Base-by-base conservation (phyloP, 92 coral and sea anemone genomes). In the Pocillopora grandis region DNA sequence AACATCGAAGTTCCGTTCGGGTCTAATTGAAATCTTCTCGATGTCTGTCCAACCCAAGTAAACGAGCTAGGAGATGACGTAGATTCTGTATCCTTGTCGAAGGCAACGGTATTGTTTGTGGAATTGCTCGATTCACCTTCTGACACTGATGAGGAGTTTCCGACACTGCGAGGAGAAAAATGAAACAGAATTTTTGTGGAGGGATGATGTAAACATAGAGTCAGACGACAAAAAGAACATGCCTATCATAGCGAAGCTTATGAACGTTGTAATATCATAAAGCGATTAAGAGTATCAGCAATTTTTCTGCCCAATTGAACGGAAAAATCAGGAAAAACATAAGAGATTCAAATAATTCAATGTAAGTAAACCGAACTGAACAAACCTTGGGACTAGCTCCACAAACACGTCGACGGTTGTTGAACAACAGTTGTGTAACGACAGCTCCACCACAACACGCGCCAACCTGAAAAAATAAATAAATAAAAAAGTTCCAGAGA, bases 21-120 rank as follows among this genome's bases (percentile, higher is more conserved):
- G 57, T 76, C 84, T 48, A 96, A 68, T 12, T 81, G 91, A 70
- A 92, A 89, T 83, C 95, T 87, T 21, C 91, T 85, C 19, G 98
- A 96, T 5, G 96, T 89, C 81, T 89, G 98, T 1, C 98, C 98
- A 62, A 92, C 91, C 93, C 98, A 92, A 5, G 93, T 80, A 75
- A 96, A 94, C 2, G 96, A 87, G 68, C 75, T 81, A 0, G 86
- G 90, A 35, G 89, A 76, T 23, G 82, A 56, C n/a, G 58, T 86
- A 2, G 48, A 55, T 69, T 86, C 76, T 18, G 80, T 83, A 10
- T 93, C 87, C 27, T 48, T 76, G 77, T 88, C 91, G 11, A 91
- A 90, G 17, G 86, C 23, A 12, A 84, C 57, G 0, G 87, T 48
- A 33, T 61, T 57, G 82, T 84, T 57, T 23, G 35, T 37, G 57